Base-by-base conservation (phyloP, 1,140 invertebrate genomes). In the Centruroides sculpturatus region DNA sequence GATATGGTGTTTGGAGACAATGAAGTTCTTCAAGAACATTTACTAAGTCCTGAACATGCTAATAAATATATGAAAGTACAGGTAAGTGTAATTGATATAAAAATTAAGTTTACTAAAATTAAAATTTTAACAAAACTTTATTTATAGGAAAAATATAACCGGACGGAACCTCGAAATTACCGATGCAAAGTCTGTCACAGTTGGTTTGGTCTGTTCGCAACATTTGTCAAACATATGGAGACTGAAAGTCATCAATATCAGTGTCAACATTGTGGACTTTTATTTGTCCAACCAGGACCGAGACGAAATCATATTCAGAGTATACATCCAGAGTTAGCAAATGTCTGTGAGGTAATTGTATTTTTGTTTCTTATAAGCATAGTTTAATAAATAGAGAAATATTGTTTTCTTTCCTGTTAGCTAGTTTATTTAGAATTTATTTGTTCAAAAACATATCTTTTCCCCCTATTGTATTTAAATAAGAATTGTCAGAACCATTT, bases 181-280 rank as follows among this genome's bases (percentile, higher is more conserved):
- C 68, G 69, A 41, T 70, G 69, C 53, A 69, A 69, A 59, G 69
- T 69, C 11, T 70, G 69, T 63, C 69, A 70, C 35, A 69, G 63
- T 50, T 70, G 69, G 66, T 69, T 68, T 62, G 69, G 69, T 47
- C 63, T 70, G 46, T 64, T 66, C 56, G 68, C 69, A 34, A 70
- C 69, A 35, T 70, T 67, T 62, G 63, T 69, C 7, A 65, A 68
- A 36, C 69, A 70, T 52, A 64, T 70, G 64, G 69, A 70, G 60
- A 69, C 66, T 13, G 69, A 70, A 62, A 61, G 60, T 57, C 69
- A 70, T 60, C 63, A 67, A 46, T 69, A 70, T 59, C 60, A 62
- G 6, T 70, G 69, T 57, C 54, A 48, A 35, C 64, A 69, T 56
- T 70, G 69, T 64, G 68, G 68, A 5, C 59, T 69, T 41, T 56